These are phyloP conservation scores for Ptychadena robeensis DNA, from an alignment of 2,797 vertebrate genomes.

Conservation along the genomic window DNA sequence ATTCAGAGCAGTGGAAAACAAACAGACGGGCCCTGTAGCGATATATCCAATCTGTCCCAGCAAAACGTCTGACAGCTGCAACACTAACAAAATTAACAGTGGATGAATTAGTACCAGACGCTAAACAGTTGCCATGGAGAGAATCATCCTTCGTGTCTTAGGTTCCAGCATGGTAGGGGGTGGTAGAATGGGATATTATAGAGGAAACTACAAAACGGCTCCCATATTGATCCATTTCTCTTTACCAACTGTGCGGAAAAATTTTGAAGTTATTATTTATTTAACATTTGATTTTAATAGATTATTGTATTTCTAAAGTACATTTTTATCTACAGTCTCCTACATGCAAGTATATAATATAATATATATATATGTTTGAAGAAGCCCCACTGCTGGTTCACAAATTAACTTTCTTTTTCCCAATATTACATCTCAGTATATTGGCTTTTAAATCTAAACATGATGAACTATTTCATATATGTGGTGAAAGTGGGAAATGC, in stretches of 20 bases:
- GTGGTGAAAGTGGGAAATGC: no score
- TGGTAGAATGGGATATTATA: constrained; percentile 20
- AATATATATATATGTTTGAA: no score
- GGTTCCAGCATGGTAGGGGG: constrained; percentile 46
- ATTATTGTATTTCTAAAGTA: no score
- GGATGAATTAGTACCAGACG: constrained; percentile 96
- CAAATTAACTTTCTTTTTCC: no score
- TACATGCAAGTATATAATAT: no score
- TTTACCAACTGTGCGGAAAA: background rate
- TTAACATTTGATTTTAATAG: no score
- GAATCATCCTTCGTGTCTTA: constrained; percentile 66
- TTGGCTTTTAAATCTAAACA: no score
- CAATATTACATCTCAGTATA: no score
- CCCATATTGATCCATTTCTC: background rate
- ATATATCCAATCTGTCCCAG: constrained; percentile 88
- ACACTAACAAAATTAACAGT: constrained; percentile 95
- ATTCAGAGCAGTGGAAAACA: constrained; percentile 88
- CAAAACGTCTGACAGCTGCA: constrained; percentile 90
- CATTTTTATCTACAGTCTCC: no score
- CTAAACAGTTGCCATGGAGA: constrained; percentile 78
- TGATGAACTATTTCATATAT: no score
- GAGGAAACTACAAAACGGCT: constrained; percentile 14
- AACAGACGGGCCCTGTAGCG: constrained; percentile 91
- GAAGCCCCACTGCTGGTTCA: no score
- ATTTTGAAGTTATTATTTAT: no score